A percentile compares a stretch with the other conserved stretches of the same genome.
Conservation (phyloP, 1,140 invertebrate species). For the Chelonus insularis region DNA sequence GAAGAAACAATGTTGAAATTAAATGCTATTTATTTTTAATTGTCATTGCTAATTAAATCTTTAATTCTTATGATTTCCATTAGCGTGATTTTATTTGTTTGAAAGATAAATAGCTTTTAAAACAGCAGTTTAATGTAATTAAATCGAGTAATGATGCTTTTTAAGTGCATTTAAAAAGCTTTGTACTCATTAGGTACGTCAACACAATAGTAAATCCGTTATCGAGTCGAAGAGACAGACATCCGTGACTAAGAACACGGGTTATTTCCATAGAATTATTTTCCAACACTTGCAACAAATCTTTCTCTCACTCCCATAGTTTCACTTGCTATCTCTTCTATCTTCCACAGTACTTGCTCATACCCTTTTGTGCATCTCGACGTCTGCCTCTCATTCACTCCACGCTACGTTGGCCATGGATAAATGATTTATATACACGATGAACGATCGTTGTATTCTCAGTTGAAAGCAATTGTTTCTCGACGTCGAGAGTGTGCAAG, state of each 20-base stretch:
- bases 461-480: constrained; percentile 16
- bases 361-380: constrained; percentile 3
- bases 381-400: constrained; percentile 13
- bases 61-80: too few relatives aligned
- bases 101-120: too few relatives aligned
- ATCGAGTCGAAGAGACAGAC: constrained; percentile 15
- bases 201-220: constrained; percentile 24
- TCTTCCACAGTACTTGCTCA: neutral
- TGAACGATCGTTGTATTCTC: neutral
- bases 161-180: neutral
- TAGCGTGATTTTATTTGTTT: too few relatives aligned
- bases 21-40: too few relatives aligned
- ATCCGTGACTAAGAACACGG: constrained; percentile 25
- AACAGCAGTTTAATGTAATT: too few relatives aligned
- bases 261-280: constrained; percentile 23
- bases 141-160: too few relatives aligned
- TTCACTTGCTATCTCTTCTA: neutral
- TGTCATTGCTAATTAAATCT: too few relatives aligned
- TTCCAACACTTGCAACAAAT: neutral
- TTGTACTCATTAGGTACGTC: neutral
- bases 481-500: neutral
- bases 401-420: constrained; percentile 10
- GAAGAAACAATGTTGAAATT: too few relatives aligned
- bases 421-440: constrained; percentile 7
- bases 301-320: neutral